These are phyloP conservation scores for Limnodromus scolopaceus DNA, from an alignment of 2,797 vertebrate species.

Conservation along the genomic window DNA sequence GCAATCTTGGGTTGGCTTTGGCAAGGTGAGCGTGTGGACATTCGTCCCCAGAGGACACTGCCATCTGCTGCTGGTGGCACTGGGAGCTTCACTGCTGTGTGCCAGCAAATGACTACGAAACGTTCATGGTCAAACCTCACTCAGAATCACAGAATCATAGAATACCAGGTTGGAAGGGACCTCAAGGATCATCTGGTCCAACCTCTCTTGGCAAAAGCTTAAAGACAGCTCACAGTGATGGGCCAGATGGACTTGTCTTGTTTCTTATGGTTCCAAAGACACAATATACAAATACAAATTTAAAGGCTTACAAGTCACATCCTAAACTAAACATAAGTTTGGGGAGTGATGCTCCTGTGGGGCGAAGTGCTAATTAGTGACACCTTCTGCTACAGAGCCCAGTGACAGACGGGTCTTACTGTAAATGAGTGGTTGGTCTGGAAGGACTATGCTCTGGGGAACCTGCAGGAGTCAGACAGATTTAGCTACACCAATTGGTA, in stretches of 20 bases:
- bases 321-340: slow-evolving; percentile 42
- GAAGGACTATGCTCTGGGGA: slow-evolving; percentile 51
- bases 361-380: slow-evolving; percentile 33
- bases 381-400: slow-evolving; percentile 54
- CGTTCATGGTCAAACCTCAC: neutral
- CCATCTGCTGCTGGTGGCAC: slow-evolving; percentile 74
- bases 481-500: slow-evolving; percentile 34
- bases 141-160: neutral
- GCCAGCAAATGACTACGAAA: neutral
- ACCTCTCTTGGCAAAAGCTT: neutral
- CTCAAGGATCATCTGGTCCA: neutral
- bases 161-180: neutral
- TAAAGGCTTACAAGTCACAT: neutral
- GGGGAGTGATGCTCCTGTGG: neutral
- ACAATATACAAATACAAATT: slow-evolving; percentile 1
- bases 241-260: neutral
- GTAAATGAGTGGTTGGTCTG: slow-evolving; percentile 44
- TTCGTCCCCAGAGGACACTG: slow-evolving; percentile 17
- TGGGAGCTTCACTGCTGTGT: neutral
- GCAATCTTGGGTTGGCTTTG: neutral
- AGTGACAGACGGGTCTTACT: slow-evolving; percentile 39
- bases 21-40: neutral
- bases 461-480: slow-evolving; percentile 9
- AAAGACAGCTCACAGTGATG: neutral
- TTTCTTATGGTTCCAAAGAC: neutral